Conservation (phyloP, 2,113 vertebrate species). For the Delphinus delphis region DNA sequence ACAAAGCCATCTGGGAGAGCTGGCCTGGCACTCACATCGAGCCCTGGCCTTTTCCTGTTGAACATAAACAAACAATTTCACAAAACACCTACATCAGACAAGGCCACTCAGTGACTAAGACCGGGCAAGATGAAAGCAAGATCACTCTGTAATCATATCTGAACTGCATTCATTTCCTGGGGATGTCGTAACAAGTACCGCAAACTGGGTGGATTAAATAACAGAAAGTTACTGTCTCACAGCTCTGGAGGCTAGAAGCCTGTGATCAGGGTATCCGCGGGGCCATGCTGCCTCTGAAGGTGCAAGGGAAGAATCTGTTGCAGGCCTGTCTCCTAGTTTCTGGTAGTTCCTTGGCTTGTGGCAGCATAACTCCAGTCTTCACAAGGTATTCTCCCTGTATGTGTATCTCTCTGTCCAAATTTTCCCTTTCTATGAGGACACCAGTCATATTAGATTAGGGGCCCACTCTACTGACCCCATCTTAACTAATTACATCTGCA, state of each 20-base stretch:
- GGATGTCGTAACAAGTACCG: not conserved
- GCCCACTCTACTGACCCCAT: not conserved
- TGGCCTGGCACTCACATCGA: accelerated
- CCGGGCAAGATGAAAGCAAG: not conserved
- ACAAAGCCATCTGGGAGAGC: not conserved
- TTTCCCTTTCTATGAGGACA: not conserved
- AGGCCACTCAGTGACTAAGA: not conserved
- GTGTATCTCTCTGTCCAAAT: not conserved
- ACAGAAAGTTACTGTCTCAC: not conserved
- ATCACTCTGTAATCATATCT: not conserved
- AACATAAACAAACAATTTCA: not conserved
- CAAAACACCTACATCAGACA: not conserved
- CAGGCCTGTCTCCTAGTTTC: not conserved
- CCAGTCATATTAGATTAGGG: not conserved
- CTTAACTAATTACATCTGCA: not conserved
- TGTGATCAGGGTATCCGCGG: not conserved
- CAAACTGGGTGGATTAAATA: not conserved
- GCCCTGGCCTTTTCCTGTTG: not conserved
- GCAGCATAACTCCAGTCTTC: not conserved
- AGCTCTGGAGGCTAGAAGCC: not conserved
- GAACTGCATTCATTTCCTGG: not conserved
- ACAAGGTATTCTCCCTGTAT: not conserved
- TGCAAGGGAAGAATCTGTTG: not conserved
- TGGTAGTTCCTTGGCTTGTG: not conserved
- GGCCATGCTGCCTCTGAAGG: not conserved